Evolutionary conservation across 1,140 invertebrate species (phyloP), one percentile per base, ranked within the genome.

Genomic region (Papilio helenus): DNA sequence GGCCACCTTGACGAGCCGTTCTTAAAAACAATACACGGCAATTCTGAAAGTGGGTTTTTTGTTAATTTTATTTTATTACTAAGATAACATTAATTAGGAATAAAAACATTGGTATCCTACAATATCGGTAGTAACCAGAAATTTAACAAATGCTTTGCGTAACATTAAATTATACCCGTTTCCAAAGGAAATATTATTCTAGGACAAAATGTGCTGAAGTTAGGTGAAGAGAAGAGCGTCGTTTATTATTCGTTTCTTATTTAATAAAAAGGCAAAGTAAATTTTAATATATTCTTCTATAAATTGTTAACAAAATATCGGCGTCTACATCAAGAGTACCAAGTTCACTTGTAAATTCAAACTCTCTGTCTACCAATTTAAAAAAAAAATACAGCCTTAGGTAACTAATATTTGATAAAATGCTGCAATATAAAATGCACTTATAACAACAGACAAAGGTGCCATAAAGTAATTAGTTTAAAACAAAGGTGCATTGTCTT

Each of bases 1-100:
- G 61, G 61, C 61, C 68, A 72, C 8, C 68, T 39, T 42, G 29
- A 42, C 76, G 76, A 65, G 29, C 55, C 26, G 73, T 58, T 58
- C 74, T 76, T 61, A 61, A 76, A 76, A 76, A 76, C 74, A 76
- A 76, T 76, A 34, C 74, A 39, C 74, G n/a, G n/a, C 34, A 39
- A 39, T 39, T 8, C 34, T 7, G 7, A 39, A 61, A 61, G 3
- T 26, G 58, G 10, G 9, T 26, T 9, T 61, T 3, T 14, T 61
- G 14, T 26, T 14, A 61, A 26, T 26, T 23, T 26, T 26, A 61
- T 61, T 26, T 61, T n/a, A 55, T 12, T 61, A 26, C 20, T 61
- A 61, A 14, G 3, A 61, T 61, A 61, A 61, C 12, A 61, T n/a
- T 58, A 7, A 58, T 61, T 14, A 61, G 58, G 12, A 61, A 61